Evolutionary conservation across 37 sponge, comb jelly and placozoan genomes (phyloP), one percentile per base, ranked within the genome.

Genomic region (Crambe crambe): DNA sequence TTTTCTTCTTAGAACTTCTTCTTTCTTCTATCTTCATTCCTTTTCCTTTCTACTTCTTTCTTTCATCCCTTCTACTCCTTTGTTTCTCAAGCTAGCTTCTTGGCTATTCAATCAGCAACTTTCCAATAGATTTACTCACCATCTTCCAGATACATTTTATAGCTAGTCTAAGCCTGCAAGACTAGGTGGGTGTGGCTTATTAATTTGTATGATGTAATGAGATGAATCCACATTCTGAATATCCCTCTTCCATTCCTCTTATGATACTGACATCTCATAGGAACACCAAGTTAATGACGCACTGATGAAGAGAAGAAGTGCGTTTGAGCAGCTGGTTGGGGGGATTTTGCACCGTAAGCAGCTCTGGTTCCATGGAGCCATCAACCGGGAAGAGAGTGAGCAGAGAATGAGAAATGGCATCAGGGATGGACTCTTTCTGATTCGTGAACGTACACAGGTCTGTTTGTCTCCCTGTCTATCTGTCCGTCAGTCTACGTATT

Each of bases 351-450:
- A 92, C 58, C 76, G 76, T n/a, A 89, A 78, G 30, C 96, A 92
- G 71, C 74, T 67, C 3, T 95, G 96, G 96, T 95, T 95, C 54
- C 96, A 95, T 44, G 96, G 96, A 2, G 73, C 85, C 37, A 76
- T 92, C 42, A 70, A 75, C 4, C 65, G 96, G 26, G 96, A 86
- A 20, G 96, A 95, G 42, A 85, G 89, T 34, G 96, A 95, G 72
- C 23, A 43, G 21, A 43, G 89, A 47, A 80, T 95, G 37, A 73
- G 70, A 17, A 30, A 22, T 31, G 84, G 86, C 4, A 60, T 91
- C 29, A 62, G 41, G 18, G 82, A 95, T 44, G 92, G 90, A 22
- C 32, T 81, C 31, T 95, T 95, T 59, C 83, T 95, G 0, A 87
- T 91, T 36, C 56, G 96, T 56, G 96, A 95, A 78, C 42, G 90